Conservation (phyloP, 2,888 invertebrate species). For the Schizaphis graminum region DNA sequence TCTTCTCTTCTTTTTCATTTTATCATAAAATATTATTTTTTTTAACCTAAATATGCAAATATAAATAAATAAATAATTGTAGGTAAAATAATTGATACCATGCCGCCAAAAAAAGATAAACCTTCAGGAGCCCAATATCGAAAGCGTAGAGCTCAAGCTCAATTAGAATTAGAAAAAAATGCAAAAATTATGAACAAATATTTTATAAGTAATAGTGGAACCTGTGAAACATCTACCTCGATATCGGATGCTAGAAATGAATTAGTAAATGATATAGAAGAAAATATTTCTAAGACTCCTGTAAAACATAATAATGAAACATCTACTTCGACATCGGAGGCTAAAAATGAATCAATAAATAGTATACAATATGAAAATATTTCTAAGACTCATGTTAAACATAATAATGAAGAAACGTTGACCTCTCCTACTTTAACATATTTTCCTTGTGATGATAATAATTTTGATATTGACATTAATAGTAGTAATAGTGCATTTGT, state of each 20-base stretch:
- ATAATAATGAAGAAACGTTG: not conserved
- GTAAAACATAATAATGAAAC: no score
- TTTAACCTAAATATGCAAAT: not conserved
- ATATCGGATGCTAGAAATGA: not conserved
- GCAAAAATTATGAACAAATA: slow-evolving; percentile 29
- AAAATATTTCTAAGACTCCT: not conserved
- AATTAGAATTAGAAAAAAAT: slow-evolving; percentile 35
- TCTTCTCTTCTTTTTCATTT: slow-evolving; percentile 8
- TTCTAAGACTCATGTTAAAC: not conserved
- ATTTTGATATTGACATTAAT: not conserved
- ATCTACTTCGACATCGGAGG: no score
- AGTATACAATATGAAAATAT: no score
- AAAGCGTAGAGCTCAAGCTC: slow-evolving; percentile 21
- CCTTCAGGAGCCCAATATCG: slow-evolving; percentile 3
- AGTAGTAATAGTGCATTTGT: slow-evolving; percentile 9
- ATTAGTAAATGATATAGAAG: slow-evolving; percentile 1
- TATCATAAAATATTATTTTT: slow-evolving; percentile 27
- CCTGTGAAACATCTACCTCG: slow-evolving; percentile 13
- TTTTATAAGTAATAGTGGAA: not conserved
- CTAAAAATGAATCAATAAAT: no score
- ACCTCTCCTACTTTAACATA: not conserved
- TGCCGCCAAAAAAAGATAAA: slow-evolving; percentile 42
- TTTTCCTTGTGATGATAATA: not conserved
- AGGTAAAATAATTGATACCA: slow-evolving; percentile 6
- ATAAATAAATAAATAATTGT: slow-evolving; percentile 8